Conservation (phyloP, 2,113 vertebrate genomes). For the Trinectes maculatus region DNA sequence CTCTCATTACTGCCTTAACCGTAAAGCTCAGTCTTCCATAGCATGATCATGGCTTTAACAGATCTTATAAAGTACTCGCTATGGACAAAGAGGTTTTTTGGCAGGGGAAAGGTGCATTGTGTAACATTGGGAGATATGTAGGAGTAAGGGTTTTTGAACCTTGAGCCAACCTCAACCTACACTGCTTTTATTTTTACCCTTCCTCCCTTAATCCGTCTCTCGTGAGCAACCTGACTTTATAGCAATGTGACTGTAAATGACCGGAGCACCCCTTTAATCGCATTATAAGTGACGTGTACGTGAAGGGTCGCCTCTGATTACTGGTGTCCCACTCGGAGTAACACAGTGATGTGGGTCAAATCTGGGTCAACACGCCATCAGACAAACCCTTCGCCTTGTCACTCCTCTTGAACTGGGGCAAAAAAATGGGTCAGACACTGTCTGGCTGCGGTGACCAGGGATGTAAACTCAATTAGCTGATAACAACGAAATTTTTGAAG, state of each 20-base stretch:
- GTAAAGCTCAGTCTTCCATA: background rate
- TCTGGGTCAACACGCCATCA: slow-evolving; percentile 10
- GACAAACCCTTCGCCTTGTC: background rate
- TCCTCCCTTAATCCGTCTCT: background rate
- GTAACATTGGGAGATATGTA: background rate
- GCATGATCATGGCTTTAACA: background rate
- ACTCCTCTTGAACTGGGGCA: background rate
- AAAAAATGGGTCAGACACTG: background rate
- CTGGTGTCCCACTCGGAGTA: background rate
- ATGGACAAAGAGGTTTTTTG: no score
- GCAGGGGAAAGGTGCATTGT: no score
- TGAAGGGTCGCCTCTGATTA: background rate
- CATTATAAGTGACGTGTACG: background rate
- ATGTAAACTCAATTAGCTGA: background rate
- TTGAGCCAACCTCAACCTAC: background rate
- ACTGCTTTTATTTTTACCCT: background rate
- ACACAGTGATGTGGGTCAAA: background rate
- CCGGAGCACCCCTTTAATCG: background rate
- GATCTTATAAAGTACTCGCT: background rate
- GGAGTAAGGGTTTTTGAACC: background rate
- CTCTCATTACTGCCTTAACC: background rate
- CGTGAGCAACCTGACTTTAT: background rate
- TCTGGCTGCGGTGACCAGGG: background rate
- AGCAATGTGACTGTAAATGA: background rate
- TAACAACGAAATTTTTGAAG: background rate